Percentiles rank a stretch among this genome's conserved stretches.
phyloP scores from a whole-genome alignment of 1,140 invertebrate genomes.

The Zophobas morio region DNA sequence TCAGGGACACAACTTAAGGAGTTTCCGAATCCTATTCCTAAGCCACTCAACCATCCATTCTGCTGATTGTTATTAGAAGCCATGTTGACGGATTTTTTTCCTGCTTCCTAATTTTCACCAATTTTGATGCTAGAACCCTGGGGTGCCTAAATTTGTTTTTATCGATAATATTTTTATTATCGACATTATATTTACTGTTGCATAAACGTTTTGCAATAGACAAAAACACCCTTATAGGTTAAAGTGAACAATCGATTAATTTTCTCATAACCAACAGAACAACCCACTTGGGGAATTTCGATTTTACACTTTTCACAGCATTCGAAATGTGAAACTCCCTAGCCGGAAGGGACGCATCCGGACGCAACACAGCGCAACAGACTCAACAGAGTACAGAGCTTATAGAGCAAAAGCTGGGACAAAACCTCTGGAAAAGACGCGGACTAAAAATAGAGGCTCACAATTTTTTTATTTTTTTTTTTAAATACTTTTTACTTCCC shows the following conservation, averaged over 20 bases:
- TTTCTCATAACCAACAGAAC: constrained; percentile 30
- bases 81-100: constrained; percentile 61
- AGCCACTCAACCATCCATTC: constrained; percentile 66
- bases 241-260: constrained; percentile 48
- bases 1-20: constrained; percentile 63
- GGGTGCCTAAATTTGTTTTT: not conserved
- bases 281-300: constrained; percentile 22
- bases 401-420: no score
- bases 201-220: constrained; percentile 20
- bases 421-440: no score
- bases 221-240: constrained; percentile 47
- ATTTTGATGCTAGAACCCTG: constrained; percentile 32
- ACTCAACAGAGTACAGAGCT: no score
- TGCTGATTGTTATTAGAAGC: constrained; percentile 67
- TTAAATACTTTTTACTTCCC: no score
- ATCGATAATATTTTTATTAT: constrained; percentile 27
- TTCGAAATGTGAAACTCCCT: no score
- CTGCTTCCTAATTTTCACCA: constrained; percentile 13
- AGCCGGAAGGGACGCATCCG: no score
- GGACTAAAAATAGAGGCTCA: no score
- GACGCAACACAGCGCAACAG: no score
- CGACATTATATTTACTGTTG: constrained; percentile 22
- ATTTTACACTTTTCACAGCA: not conserved
- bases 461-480: no score
- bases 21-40: constrained; percentile 63